phyloP scores from a whole-genome alignment of 2,888 invertebrate species.

The Helicoverpa assulta region DNA sequence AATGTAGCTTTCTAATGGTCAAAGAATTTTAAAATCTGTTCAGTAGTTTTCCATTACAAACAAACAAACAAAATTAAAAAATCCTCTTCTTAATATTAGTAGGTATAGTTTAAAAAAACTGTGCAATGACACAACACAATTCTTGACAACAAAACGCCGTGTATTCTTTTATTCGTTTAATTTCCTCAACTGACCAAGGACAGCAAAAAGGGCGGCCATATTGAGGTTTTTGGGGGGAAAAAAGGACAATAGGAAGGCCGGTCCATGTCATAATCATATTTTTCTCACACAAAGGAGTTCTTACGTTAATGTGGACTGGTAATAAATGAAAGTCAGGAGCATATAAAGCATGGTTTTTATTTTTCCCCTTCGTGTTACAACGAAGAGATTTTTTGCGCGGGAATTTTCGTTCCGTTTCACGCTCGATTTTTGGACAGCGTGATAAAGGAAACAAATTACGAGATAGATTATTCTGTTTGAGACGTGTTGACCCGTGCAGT shows the following conservation, averaged over 20 bases:
- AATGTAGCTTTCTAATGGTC: too few species aligned
- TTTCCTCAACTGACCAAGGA: conserved; percentile 69
- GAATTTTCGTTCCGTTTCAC: conserved; percentile 37
- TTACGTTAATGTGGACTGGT: conserved; percentile 85
- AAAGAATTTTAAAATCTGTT: too few species aligned
- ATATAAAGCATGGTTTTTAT: conserved; percentile 70
- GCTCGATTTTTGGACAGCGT: conserved; percentile 52
- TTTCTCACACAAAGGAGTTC: conserved; percentile 86
- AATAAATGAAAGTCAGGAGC: conserved; percentile 85
- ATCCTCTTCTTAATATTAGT: too few species aligned
- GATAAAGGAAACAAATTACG: conserved; percentile 61
- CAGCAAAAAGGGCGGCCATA: conserved; percentile 76
- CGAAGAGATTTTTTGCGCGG: conserved; percentile 47
- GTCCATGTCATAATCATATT: conserved; percentile 88
- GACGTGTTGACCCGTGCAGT: conserved; percentile 44
- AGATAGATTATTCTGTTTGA: conserved; percentile 58
- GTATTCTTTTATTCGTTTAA: conserved; percentile 71
- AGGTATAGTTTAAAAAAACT: not conserved
- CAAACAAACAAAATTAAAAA: too few species aligned
- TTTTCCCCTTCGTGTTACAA: conserved; percentile 60
- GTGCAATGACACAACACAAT: conserved; percentile 41
- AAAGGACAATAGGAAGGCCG: conserved; percentile 86
- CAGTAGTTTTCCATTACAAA: too few species aligned
- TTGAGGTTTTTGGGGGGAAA: conserved; percentile 77
- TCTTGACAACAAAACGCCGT: conserved; percentile 41